phyloP scores from a whole-genome alignment of 2,888 invertebrate genomes.

The Habrosyne pyritoides region DNA sequence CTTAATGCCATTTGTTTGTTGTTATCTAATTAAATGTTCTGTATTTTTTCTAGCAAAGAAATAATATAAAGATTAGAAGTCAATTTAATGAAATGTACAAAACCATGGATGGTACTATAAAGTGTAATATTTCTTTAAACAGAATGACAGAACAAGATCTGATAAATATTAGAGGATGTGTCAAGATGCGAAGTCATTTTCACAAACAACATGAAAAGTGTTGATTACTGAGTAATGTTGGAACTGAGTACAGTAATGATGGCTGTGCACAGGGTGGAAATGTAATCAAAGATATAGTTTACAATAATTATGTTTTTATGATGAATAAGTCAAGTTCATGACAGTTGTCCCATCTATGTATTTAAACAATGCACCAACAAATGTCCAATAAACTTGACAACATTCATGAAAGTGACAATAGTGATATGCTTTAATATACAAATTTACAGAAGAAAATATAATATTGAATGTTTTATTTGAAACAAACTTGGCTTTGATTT shows the following conservation, averaged over 20 bases:
- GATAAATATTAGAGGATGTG: constrained; percentile 37
- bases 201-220: constrained; percentile 60
- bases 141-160: constrained; percentile 28
- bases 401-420: constrained; percentile 55
- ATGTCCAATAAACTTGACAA: constrained; percentile 22
- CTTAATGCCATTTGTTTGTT: constrained; percentile 16
- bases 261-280: constrained; percentile 74
- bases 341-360: constrained; percentile 38
- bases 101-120: constrained; percentile 76
- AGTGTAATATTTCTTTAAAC: constrained; percentile 46
- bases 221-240: constrained; percentile 64
- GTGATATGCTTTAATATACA: constrained; percentile 40
- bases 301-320: constrained; percentile 51
- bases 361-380: background rate
- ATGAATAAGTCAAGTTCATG: constrained; percentile 61
- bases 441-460: constrained; percentile 12
- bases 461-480: constrained; percentile 17
- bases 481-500: constrained; percentile 12
- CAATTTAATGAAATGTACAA: constrained; percentile 31
- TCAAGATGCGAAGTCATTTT: constrained; percentile 46
- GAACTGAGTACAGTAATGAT: constrained; percentile 46
- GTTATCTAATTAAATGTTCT: constrained; percentile 29
- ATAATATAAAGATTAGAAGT: constrained; percentile 37
- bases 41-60: constrained; percentile 60
- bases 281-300: constrained; percentile 80